Conservation (phyloP, 2,888 invertebrate genomes). For the Oscheius sp. region DNA sequence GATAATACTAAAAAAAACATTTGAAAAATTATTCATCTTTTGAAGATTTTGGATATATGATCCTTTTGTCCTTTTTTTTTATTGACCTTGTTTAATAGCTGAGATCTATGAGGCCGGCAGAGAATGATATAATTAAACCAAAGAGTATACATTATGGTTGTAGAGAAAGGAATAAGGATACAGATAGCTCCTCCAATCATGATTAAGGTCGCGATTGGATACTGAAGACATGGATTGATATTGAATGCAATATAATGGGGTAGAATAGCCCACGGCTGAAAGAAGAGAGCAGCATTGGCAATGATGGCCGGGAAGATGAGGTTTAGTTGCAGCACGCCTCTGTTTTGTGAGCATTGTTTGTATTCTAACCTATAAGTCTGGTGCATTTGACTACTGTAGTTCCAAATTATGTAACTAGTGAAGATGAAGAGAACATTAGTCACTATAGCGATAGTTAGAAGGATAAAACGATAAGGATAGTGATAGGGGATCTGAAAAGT, state of each 20-base stretch:
- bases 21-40: neutral
- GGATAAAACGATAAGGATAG: neutral
- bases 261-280: neutral
- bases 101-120: neutral
- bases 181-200: neutral
- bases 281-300: neutral
- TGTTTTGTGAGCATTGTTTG: neutral
- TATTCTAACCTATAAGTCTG: neutral
- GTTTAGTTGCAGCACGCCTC: neutral
- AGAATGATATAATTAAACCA: constrained; percentile 6
- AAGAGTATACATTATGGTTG: neutral
- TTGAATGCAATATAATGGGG: neutral
- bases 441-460: neutral
- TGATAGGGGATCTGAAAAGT: neutral
- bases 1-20: neutral
- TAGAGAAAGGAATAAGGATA: neutral
- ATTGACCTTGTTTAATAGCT: neutral
- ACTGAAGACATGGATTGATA: neutral
- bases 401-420: neutral
- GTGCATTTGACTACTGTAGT: neutral
- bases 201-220: neutral
- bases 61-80: neutral
- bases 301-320: neutral
- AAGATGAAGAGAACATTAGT: neutral
- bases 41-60: neutral